A percentile compares a stretch with the other conserved stretches of the same genome.
phyloP scores from a whole-genome alignment of 2,888 invertebrate genomes.

The Lasioglossum figueresi region DNA sequence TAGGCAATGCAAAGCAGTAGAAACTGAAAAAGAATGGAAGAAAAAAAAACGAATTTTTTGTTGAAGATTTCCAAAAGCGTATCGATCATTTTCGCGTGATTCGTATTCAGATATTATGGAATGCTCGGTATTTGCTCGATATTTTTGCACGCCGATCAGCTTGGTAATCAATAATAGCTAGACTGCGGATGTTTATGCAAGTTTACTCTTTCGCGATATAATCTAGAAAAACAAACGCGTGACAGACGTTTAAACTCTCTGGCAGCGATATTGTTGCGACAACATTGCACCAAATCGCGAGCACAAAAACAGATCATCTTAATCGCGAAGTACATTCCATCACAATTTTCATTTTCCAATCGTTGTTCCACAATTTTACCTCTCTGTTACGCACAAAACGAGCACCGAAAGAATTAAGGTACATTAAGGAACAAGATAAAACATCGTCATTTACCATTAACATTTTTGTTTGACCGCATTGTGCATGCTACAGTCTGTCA shows the following conservation, averaged over 20 bases:
- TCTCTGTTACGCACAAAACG: background rate
- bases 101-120: background rate
- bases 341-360: background rate
- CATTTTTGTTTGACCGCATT: background rate
- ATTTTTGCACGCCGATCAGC: slow-evolving; percentile 11
- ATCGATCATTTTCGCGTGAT: background rate
- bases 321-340: background rate
- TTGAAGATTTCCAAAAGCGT: background rate
- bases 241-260: background rate
- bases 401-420: background rate
- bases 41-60: background rate
- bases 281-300: background rate
- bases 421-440: background rate
- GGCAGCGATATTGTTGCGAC: background rate
- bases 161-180: slow-evolving; percentile 27
- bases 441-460: background rate
- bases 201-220: background rate
- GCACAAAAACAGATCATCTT: background rate
- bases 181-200: background rate
- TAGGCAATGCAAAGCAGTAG: background rate
- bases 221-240: background rate
- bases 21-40: background rate
- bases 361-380: background rate
- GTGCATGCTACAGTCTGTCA: background rate
- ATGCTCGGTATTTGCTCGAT: background rate